Evolutionary conservation across 1,140 invertebrate species (phyloP).

Genomic region (Pachypeltis micranthus): DNA sequence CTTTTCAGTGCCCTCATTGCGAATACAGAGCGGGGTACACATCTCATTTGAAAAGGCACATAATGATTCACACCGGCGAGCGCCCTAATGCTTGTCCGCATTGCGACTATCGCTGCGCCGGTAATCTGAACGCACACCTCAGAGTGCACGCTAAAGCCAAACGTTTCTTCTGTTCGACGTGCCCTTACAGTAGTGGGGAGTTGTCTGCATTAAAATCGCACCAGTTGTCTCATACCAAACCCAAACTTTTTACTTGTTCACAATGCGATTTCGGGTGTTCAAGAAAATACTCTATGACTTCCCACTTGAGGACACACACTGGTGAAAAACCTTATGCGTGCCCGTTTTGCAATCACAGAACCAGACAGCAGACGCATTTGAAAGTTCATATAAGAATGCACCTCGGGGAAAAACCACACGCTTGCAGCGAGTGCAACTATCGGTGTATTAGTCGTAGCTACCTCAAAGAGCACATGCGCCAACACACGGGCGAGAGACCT

Average conservation of each 20-base stretch:
- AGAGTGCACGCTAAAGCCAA: conserved; percentile 39
- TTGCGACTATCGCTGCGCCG: conserved; percentile 36
- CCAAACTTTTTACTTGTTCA: background rate
- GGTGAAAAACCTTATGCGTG: conserved; percentile 3
- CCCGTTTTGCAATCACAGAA: background rate
- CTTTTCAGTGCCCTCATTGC: background rate
- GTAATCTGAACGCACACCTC: conserved; percentile 35
- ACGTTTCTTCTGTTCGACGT: conserved; percentile 38
- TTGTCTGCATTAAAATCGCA: too few species aligned
- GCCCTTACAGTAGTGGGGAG: conserved; percentile 39
- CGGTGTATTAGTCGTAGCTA: conserved; percentile 58
- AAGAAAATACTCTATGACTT: background rate
- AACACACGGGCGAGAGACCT: conserved; percentile 48
- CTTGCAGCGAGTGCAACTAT: conserved; percentile 40
- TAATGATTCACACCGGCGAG: conserved; percentile 28
- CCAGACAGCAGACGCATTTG: background rate
- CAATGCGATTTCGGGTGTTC: background rate
- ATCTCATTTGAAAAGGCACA: conserved; percentile 21
- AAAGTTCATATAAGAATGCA: background rate
- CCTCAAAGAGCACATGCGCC: conserved; percentile 36
- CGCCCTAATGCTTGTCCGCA: conserved; percentile 33
- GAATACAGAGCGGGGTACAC: background rate
- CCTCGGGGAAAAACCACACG: conserved; percentile 39
- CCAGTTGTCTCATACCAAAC: background rate
- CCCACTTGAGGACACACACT: conserved; percentile 28